Base-by-base conservation (phyloP, 2,888 invertebrate species). In the Torymus auratus region DNA sequence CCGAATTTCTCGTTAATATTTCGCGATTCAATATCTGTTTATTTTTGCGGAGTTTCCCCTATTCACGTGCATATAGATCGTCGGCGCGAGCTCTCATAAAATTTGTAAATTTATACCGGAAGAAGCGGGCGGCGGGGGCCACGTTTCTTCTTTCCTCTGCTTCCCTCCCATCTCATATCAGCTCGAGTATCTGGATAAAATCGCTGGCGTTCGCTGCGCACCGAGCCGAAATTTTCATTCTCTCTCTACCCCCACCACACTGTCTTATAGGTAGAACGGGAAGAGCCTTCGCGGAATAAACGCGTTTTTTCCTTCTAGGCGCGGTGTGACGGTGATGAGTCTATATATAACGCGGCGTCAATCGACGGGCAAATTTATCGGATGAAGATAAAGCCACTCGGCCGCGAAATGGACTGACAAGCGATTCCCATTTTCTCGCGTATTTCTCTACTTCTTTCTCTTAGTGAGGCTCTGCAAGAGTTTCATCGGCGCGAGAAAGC, bases 311-410 rank as follows among this genome's bases (percentile, higher is more conserved):
- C 28, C 20, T 17, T 41, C 12, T 41, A 41, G 41, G 41, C 41
- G 41, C 7, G 41, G 41, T 41, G 41, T 41, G 41, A 41, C 41
- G 41, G 41, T 41, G 13, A 7, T 15, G 10, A 58, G 15, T 13
- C 15, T 28, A 52, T 55, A 52, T 55, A 55, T 56, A 58, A 11
- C 14, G 52, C 65, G 64, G 65, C 72, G 72, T 78, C 78, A 60
- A 72, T 71, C 72, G 78, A 67, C 78, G 67, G 11, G 60, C 28
- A 78, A 78, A 72, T 78, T 78, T 78, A 78, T 78, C 65, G 60
- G 78, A 78, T 78, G 28, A 61, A 78, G 60, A 78, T 72, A 67
- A 67, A 72, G 72, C 67, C 78, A 78, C 72, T 78, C 78, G 72
- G 58, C 61, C 61, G 72, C 41, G 78, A 78, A 78, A 78, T 78